A percentile compares a stretch with the other conserved stretches of the same genome.
phyloP scores from a whole-genome alignment of 2,113 vertebrate genomes.

The Megalops atlanticus region DNA sequence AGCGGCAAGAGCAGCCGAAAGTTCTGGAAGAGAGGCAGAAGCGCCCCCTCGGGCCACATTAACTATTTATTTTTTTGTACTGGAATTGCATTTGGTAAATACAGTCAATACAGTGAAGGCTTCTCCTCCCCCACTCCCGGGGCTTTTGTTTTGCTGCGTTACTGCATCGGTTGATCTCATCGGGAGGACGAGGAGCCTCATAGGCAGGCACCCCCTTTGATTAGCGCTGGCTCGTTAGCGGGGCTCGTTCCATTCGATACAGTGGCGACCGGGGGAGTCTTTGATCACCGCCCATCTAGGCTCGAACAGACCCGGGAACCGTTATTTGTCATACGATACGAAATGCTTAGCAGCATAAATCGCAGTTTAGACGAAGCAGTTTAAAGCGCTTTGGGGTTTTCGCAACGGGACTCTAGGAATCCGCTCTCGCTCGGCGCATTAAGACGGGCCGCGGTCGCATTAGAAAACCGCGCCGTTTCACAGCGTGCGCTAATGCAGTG shows the following conservation, averaged over 20 bases:
- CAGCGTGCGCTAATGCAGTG: conserved; percentile 58
- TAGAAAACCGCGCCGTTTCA: conserved; percentile 57
- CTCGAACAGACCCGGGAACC: background rate
- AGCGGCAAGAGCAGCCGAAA: background rate
- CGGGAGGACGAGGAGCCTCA: conserved; percentile 50
- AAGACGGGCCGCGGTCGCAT: conserved; percentile 55
- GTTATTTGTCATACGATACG: background rate
- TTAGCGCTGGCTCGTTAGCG: no score
- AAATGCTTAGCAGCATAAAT: background rate
- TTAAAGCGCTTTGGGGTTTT: background rate
- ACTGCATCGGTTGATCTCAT: conserved; percentile 67
- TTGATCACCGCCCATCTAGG: background rate
- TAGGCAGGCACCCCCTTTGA: no score
- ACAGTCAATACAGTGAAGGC: conserved; percentile 69
- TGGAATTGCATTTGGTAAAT: conserved; percentile 72
- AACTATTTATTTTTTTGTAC: conserved; percentile 54
- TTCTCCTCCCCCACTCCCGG: conserved; percentile 49
- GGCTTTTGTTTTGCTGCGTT: conserved; percentile 64
- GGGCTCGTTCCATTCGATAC: background rate
- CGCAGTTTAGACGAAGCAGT: background rate
- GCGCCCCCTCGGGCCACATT: conserved; percentile 61
- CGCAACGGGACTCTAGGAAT: no score
- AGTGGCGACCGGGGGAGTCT: background rate
- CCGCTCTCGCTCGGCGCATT: background rate
- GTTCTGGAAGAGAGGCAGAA: background rate